Evolutionary conservation across 1,140 invertebrate genomes (phyloP), one percentile per base, ranked within the genome.

Genomic region (Aphidius gifuensis): DNA sequence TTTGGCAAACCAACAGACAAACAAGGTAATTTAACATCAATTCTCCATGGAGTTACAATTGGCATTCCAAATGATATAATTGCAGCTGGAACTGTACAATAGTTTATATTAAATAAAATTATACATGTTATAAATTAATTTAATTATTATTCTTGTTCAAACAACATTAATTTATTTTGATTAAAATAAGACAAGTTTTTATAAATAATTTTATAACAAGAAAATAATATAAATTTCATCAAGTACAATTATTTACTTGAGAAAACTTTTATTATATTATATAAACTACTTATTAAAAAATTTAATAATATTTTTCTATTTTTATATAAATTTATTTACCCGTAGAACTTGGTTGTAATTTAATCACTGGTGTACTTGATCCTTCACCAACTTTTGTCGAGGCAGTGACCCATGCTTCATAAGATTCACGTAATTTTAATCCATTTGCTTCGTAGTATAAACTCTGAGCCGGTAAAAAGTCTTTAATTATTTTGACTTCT

Each of bases 351-450:
- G 82, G 78, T 60, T 80, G 78, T 60, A 83, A 75, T 71, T 82
- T 84, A 67, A 84, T 82, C 38, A 83, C 83, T 40, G 81, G 76
- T 4, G 84, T 84, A 65, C 82, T 83, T 16, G 80, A 79, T 46
- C 85, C 85, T 66, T 85, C 82, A 8, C 85, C 85, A 40, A 84
- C 80, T 74, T 82, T 80, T 6, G 85, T 86, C 5, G 84, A 83
- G 16, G 86, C 84, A 4, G 86, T 86, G 48, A 88, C 85, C 80
- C 87, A 88, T 61, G 86, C 83, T 66, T 86, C 84, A 64, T 88
- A 88, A n/a, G 83, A 82, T 66, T 85, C 80, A 54, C 82, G 78
- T 58, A 76, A 70, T 64, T 83, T 83, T 58, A 88, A 74, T 53
- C 83, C 83, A 51, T 78, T 82, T 32, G 83, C 83, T 69, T 86